These are phyloP conservation scores for Oryctes rhinoceros DNA, from an alignment of 1,140 invertebrate species.

Conservation along the genomic window DNA sequence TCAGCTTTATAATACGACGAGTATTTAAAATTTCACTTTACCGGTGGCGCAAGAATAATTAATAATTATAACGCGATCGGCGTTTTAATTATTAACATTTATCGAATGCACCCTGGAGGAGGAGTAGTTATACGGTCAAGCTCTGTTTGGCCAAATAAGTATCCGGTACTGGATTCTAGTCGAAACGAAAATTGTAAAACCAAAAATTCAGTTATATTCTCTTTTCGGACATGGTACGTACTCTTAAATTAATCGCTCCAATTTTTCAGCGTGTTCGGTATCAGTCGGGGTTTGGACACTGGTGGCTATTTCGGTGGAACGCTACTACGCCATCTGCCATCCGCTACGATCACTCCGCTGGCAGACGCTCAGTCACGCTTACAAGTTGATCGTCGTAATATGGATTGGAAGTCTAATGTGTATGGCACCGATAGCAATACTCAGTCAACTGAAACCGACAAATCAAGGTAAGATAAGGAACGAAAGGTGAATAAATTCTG, in stretches of 20 bases:
- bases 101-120: no score
- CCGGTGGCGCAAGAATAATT: no score
- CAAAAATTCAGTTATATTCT: background rate
- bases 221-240: background rate
- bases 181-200: background rate
- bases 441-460: conserved; percentile 70
- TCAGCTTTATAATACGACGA: no score
- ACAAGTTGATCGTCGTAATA: conserved; percentile 66
- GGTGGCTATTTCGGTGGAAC: conserved; percentile 74
- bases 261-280: conserved; percentile 70
- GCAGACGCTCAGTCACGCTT: conserved; percentile 74
- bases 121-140: no score
- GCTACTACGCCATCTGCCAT: conserved; percentile 77
- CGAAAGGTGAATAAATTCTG: no score
- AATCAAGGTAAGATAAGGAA: conserved; percentile 61
- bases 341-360: conserved; percentile 71
- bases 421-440: conserved; percentile 72
- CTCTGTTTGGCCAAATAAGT: no score
- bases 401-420: conserved; percentile 64
- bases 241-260: background rate
- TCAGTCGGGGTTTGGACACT: conserved; percentile 73
- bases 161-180: background rate
- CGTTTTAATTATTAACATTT: no score
- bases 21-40: no score
- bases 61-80: no score